Percentiles rank a stretch among this genome's conserved stretches.
phyloP scores from a whole-genome alignment of 2,797 vertebrate species.

The Eurystomus glaucurus region DNA sequence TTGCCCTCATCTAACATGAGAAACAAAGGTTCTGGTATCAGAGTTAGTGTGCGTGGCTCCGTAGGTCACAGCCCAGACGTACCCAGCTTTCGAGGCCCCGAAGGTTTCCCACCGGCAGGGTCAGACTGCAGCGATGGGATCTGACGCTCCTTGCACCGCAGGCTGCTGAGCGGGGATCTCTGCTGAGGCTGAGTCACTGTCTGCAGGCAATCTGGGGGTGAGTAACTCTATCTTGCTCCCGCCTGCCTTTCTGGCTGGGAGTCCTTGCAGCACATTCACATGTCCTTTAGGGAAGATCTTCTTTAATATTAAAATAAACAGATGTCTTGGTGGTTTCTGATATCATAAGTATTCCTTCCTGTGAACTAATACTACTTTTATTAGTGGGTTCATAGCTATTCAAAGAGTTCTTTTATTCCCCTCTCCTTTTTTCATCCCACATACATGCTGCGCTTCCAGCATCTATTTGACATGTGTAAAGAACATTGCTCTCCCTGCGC shows the following conservation, averaged over 20 bases:
- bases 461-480: neutral
- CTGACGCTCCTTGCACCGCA: accelerated
- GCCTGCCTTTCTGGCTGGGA: neutral
- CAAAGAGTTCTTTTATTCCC: neutral
- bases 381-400: neutral
- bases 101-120: neutral
- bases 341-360: constrained; percentile 49
- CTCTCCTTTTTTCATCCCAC: neutral
- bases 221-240: neutral
- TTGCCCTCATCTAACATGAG: neutral
- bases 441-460: neutral
- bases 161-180: neutral
- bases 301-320: constrained; percentile 46
- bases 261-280: neutral
- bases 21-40: neutral
- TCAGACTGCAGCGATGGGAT: neutral
- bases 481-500: neutral
- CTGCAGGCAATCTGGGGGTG: neutral
- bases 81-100: accelerated
- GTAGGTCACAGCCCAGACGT: neutral
- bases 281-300: constrained; percentile 19
- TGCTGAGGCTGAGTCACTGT: constrained; percentile 10
- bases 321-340: constrained; percentile 66
- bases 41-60: neutral
- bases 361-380: constrained; percentile 3